phyloP scores from a whole-genome alignment of 2,888 invertebrate species.

The Trypoxylon attenuatum region DNA sequence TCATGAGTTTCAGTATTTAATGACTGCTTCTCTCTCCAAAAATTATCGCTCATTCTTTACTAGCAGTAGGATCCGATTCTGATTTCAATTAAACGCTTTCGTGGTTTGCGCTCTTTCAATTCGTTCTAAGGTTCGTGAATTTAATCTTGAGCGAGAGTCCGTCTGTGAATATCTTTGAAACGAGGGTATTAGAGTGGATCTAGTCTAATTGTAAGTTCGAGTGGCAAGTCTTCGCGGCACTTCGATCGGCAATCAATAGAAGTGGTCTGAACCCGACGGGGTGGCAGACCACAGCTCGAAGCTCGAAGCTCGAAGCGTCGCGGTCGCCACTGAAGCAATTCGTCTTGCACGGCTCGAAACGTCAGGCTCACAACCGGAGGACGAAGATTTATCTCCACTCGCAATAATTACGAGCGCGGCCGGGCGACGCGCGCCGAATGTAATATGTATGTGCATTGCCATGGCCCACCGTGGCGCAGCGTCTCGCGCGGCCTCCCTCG shows the following conservation, averaged over 20 bases:
- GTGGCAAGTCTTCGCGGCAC: too few species aligned
- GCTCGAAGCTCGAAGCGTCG: neutral
- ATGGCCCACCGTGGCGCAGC: too few species aligned
- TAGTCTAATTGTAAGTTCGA: too few species aligned
- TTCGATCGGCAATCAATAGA: neutral
- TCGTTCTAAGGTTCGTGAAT: too few species aligned
- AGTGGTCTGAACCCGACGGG: neutral
- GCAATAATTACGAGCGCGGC: constrained; percentile 36
- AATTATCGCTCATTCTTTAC: too few species aligned
- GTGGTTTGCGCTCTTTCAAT: too few species aligned
- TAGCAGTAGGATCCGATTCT: too few species aligned
- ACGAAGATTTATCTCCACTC: constrained; percentile 48
- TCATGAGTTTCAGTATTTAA: neutral
- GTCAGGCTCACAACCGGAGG: constrained; percentile 2
- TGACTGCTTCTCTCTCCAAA: too few species aligned
- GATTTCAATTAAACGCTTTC: too few species aligned
- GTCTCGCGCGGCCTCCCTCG: neutral
- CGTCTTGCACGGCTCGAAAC: constrained; percentile 29
- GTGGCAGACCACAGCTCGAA: neutral
- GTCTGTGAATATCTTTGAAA: too few species aligned
- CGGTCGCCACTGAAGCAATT: constrained; percentile 4
- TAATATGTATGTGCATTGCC: neutral
- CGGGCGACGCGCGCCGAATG: neutral
- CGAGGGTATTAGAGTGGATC: too few species aligned
- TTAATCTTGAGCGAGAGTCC: too few species aligned